phyloP scores from a whole-genome alignment of 2,888 invertebrate genomes.

The Atrina japonica region DNA sequence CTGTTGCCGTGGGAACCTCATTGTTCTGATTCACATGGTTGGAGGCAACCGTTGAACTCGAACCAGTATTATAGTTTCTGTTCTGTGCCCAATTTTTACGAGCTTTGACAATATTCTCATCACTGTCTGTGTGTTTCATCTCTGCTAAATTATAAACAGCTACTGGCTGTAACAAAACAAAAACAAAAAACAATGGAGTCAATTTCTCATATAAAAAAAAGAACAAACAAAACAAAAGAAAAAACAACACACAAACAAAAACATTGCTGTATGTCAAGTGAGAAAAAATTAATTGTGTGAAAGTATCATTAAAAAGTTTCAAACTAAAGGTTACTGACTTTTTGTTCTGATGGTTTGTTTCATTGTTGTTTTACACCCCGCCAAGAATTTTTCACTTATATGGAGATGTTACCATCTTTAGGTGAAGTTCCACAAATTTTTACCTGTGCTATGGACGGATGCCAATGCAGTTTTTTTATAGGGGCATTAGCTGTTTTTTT shows the following conservation, averaged over 20 bases:
- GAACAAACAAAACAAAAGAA: background rate
- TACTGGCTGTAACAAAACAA: slow-evolving; percentile 58
- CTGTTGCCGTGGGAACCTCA: slow-evolving; percentile 10
- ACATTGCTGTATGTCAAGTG: too few species aligned
- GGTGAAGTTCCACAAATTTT: too few species aligned
- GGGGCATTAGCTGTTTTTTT: too few species aligned
- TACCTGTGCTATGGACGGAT: too few species aligned
- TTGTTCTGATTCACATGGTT: slow-evolving; percentile 2
- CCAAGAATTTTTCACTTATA: too few species aligned
- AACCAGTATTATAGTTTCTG: background rate
- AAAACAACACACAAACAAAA: background rate
- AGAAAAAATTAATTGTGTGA: too few species aligned
- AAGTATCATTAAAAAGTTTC: too few species aligned
- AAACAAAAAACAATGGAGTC: background rate
- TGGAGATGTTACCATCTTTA: too few species aligned
- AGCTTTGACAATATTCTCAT: slow-evolving; percentile 59
- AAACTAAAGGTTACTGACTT: too few species aligned
- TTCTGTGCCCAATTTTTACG: slow-evolving; percentile 40
- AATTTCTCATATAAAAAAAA: background rate
- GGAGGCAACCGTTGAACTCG: background rate
- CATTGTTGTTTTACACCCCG: too few species aligned
- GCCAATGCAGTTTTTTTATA: too few species aligned
- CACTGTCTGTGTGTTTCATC: slow-evolving; percentile 65
- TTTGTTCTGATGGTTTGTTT: too few species aligned
- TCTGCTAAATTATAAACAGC: slow-evolving; percentile 62